Evolutionary conservation across 2,888 invertebrate genomes (phyloP).

Genomic region (Eubasilissa splendida): DNA sequence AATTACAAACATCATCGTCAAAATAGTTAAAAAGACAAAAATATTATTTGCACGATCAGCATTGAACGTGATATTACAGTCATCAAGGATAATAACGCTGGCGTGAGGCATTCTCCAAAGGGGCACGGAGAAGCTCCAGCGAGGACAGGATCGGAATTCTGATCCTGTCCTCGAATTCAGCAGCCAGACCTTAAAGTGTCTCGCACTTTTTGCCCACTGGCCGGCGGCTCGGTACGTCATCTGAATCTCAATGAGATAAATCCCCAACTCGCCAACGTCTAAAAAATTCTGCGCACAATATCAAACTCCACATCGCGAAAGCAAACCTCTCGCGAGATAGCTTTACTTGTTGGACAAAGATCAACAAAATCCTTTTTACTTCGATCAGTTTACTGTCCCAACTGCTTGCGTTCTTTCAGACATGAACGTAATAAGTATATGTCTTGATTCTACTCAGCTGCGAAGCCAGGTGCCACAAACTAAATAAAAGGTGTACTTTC

Average conservation of each 20-base stretch:
- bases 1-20: too few species aligned
- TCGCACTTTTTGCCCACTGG: slow-evolving; percentile 42
- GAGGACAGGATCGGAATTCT: slow-evolving; percentile 8
- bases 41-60: neutral
- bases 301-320: too few species aligned
- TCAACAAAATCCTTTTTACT: too few species aligned
- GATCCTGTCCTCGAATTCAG: neutral
- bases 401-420: too few species aligned
- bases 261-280: neutral
- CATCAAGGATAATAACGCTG: slow-evolving; percentile 5
- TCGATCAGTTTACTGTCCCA: too few species aligned
- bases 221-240: slow-evolving; percentile 42
- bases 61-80: neutral
- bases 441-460: too few species aligned
- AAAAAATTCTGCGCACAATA: too few species aligned
- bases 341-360: too few species aligned
- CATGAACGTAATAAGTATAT: too few species aligned
- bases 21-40: neutral
- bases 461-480: too few species aligned
- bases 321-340: too few species aligned
- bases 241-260: slow-evolving; percentile 45
- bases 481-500: too few species aligned
- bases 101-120: neutral
- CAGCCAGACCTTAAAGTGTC: neutral
- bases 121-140: neutral